Base-by-base conservation (phyloP, 1,140 invertebrate species). In the Drosophila burlai region DNA sequence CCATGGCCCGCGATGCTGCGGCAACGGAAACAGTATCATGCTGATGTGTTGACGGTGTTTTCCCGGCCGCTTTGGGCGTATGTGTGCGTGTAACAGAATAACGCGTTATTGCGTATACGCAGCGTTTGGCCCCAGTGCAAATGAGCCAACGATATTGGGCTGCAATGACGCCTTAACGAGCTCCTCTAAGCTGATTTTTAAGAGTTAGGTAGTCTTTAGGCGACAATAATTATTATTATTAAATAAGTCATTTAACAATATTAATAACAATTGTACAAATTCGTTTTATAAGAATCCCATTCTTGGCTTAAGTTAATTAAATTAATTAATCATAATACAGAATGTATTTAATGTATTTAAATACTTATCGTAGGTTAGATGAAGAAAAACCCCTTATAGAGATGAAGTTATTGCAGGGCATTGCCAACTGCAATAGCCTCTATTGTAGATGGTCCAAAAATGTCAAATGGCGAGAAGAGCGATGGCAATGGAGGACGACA, bases 101-200 rank as follows among this genome's bases (percentile, higher is more conserved):
- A 65, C 69, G 67, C 78, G 69, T 64, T 90, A 82, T 89, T 89
- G 85, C 86, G 85, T 90, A 90, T 85, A 90, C 81, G 85, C 85
- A 75, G 43, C 29, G 71, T 71, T 71, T 57, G 68, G 67, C 50
- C 64, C 64, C 65, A 36, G 58, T 50, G 24, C 42, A 66, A 80
- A 67, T 65, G 62, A 62, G 43, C 55, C 46, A 50, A 49, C 62
- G 21, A 18, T 26, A 43, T 13, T 45, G 9, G 45, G 60, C 13
- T 38, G 18, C 47, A 67, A 1, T 43, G 49, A 46, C 66, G 26
- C 13, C 3, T 2, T 21, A 29, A 55, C 73, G 29, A 40, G 60
- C 63, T 63, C 24, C 34, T 34, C 3, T 36, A 15, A n/a, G 21
- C 11, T 4, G 5, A 61, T 21, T 5, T 21, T 21, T 7, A 4